phyloP scores from a whole-genome alignment of 1,140 invertebrate genomes.

The Sitophilus oryzae region DNA sequence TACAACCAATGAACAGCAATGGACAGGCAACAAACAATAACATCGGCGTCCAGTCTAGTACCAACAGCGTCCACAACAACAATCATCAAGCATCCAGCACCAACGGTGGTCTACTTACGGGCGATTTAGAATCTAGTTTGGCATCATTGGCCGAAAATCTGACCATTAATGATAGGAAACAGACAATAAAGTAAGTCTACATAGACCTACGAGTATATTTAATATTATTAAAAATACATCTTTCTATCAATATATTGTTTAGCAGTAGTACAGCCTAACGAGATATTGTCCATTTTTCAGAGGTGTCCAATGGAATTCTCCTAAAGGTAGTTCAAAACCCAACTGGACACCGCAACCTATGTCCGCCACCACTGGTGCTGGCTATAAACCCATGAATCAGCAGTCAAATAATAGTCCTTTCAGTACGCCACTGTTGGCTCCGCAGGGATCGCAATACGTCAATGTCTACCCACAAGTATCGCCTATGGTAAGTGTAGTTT shows the following conservation, averaged over 20 bases:
- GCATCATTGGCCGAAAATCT: constrained; percentile 87
- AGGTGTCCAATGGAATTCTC: constrained; percentile 76
- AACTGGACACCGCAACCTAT: constrained; percentile 77
- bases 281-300: too few relatives aligned
- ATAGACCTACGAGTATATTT: too few relatives aligned
- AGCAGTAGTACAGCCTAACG: too few relatives aligned
- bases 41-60: constrained; percentile 14
- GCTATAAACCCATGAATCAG: constrained; percentile 76
- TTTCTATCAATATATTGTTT: too few relatives aligned
- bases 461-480: constrained; percentile 21
- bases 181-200: constrained; percentile 63
- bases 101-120: constrained; percentile 61
- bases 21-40: constrained; percentile 22
- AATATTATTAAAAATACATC: too few relatives aligned
- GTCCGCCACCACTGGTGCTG: constrained; percentile 74
- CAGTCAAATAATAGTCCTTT: constrained; percentile 32
- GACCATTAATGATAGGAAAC: constrained; percentile 76
- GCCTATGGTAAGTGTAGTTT: constrained; percentile 34
- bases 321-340: constrained; percentile 72
- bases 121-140: constrained; percentile 86
- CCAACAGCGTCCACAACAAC: constrained; percentile 34
- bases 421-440: constrained; percentile 24
- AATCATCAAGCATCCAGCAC: constrained; percentile 25
- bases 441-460: constrained; percentile 28
- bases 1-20: constrained; percentile 52